A percentile compares a stretch with the other conserved stretches of the same genome.
phyloP scores from a whole-genome alignment of 2,797 vertebrate genomes.

The Natrix natrix region DNA sequence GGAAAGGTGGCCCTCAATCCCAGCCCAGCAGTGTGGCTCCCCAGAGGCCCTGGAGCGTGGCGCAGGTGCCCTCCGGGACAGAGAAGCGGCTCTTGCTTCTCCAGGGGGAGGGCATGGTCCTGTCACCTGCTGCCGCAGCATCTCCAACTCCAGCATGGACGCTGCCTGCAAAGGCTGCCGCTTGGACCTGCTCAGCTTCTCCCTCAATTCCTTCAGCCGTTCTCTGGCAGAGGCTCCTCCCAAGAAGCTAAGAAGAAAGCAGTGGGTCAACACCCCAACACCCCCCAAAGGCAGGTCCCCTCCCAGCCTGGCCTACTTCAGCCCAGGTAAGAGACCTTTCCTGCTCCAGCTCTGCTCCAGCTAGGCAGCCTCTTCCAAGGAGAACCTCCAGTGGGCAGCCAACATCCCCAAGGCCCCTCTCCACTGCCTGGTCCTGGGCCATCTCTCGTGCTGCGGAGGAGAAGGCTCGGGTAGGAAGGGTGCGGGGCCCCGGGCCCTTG shows the following conservation, averaged over 20 bases:
- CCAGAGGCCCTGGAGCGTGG: background rate
- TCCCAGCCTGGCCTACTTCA: background rate
- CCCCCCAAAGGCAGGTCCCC: background rate
- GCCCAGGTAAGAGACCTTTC: conserved; percentile 63
- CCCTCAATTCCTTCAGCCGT: conserved; percentile 52
- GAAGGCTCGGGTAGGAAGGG: background rate
- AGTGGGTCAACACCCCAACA: too few relatives aligned
- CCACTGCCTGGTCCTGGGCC: conserved; percentile 61
- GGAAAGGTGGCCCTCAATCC: background rate
- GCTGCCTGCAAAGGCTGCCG: conserved; percentile 61
- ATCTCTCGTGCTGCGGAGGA: conserved; percentile 29
- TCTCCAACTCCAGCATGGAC: conserved; percentile 48
- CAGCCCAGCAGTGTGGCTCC: conserved; percentile 35
- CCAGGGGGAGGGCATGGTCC: background rate
- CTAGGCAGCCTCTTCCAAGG: conserved; percentile 23
- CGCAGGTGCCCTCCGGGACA: background rate
- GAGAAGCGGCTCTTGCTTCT: conserved; percentile 58
- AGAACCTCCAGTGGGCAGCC: conserved; percentile 51
- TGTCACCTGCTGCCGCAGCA: conserved; percentile 71
- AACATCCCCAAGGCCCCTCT: conserved; percentile 44
- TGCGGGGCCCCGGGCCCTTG: background rate
- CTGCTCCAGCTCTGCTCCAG: conserved; percentile 42
- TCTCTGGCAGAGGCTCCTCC: conserved; percentile 50
- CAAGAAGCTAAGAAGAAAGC: background rate
- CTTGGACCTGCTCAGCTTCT: conserved; percentile 57